Conservation (phyloP, 1,140 invertebrate genomes). For the Drosophila busckii region DNA sequence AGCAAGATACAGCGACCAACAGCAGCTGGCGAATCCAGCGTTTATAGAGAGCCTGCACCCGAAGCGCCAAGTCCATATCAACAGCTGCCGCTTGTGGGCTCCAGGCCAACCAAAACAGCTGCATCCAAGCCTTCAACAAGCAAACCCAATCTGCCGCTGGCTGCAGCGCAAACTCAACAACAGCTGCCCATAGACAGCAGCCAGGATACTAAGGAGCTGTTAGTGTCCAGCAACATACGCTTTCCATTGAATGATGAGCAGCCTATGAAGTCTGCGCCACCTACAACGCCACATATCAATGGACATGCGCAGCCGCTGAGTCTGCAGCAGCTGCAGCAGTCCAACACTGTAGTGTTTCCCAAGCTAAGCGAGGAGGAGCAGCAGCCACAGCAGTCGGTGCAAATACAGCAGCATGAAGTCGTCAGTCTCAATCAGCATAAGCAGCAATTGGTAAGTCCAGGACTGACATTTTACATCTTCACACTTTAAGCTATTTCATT, state of each 20-base stretch:
- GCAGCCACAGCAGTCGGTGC: conserved; percentile 29
- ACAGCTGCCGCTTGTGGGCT: conserved; percentile 61
- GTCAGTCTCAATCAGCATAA: conserved; percentile 65
- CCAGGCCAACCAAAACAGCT: conserved; percentile 10
- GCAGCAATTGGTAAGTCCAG: conserved; percentile 51
- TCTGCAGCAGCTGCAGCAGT: conserved; percentile 59
- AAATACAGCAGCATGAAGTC: conserved; percentile 75
- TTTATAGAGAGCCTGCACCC: conserved; percentile 51
- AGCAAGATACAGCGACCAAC: conserved; percentile 49
- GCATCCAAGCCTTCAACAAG: not conserved
- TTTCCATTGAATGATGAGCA: conserved; percentile 68
- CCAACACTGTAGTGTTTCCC: conserved; percentile 70
- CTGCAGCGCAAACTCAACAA: too few species aligned
- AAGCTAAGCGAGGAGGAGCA: conserved; percentile 48
- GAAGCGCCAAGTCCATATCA: conserved; percentile 66
- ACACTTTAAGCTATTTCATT: not conserved
- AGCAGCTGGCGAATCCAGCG: conserved; percentile 38
- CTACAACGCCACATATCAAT: conserved; percentile 53
- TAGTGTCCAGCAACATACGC: conserved; percentile 72
- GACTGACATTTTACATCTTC: not conserved
- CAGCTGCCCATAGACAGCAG: conserved; percentile 2
- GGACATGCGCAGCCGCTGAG: conserved; percentile 72
- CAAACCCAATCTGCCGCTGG: too few species aligned
- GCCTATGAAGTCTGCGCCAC: conserved; percentile 37
- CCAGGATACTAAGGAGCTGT: conserved; percentile 60